Evolutionary conservation across 2,113 vertebrate genomes (phyloP).

Genomic region (Cisticola juncidis): DNA sequence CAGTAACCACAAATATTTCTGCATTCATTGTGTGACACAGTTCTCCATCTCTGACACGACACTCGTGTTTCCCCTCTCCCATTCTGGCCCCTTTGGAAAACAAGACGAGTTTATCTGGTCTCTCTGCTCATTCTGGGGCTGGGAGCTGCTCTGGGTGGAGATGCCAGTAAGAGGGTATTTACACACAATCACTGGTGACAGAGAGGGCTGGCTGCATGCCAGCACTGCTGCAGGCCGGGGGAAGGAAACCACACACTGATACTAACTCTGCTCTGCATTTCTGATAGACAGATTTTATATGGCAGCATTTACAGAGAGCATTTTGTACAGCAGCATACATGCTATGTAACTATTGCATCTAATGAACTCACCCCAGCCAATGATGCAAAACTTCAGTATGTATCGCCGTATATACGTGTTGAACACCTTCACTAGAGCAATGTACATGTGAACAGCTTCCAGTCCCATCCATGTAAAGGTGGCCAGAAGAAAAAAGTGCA

Average conservation of each 20-base stretch:
- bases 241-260: not conserved
- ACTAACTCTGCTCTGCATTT: not conserved
- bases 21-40: not conserved
- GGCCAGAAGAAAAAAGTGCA: conserved; percentile 94
- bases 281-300: not conserved
- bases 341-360: not conserved
- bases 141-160: not conserved
- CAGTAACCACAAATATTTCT: not conserved
- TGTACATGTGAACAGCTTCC: conserved; percentile 98
- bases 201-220: not conserved
- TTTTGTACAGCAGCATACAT: not conserved
- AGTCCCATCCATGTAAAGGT: conserved; percentile 99
- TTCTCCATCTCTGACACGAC: not conserved
- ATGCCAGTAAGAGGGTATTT: not conserved
- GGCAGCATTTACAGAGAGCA: not conserved
- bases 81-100: not conserved
- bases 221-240: fast-evolving
- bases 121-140: fast-evolving
- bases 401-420: conserved; percentile 96
- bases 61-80: not conserved
- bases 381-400: conserved; percentile 94
- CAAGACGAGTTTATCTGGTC: not conserved
- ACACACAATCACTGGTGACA: not conserved
- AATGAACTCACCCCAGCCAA: conserved; percentile 91
- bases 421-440: conserved; percentile 97